phyloP scores from a whole-genome alignment of 2,113 vertebrate species.

The Oostethus manadensis region DNA sequence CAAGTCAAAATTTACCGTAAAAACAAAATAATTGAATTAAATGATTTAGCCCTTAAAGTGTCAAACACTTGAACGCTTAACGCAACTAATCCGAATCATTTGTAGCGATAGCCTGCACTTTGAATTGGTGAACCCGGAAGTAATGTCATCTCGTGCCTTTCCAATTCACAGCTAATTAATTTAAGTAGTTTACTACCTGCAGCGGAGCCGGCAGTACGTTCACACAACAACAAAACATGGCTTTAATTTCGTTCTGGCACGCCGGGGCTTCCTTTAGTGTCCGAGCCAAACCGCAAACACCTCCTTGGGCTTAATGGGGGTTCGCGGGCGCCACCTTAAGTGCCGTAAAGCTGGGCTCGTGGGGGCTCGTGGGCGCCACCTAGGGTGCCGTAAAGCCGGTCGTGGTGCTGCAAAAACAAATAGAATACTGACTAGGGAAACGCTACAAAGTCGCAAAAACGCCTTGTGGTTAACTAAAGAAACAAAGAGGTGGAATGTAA shows the following conservation, averaged over 20 bases:
- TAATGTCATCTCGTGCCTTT: no score
- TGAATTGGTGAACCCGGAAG: no score
- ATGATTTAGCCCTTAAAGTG: no score
- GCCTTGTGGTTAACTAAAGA: no score
- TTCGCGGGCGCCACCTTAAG: conserved; percentile 5
- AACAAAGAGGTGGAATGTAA: no score
- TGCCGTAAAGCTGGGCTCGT: conserved; percentile 7
- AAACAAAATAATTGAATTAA: no score
- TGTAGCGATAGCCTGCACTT: no score
- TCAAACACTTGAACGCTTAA: no score
- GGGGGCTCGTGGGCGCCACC: conserved; percentile 5
- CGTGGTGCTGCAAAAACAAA: conserved; percentile 11
- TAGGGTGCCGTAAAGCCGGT: conserved; percentile 3
- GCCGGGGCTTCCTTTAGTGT: accelerated
- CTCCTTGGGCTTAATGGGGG: neutral
- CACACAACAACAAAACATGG: conserved; percentile 65
- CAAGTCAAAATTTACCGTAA: no score
- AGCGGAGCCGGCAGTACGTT: conserved; percentile 38
- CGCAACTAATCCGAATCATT: no score
- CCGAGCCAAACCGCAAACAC: neutral
- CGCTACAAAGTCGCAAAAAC: no score
- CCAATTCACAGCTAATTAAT: neutral
- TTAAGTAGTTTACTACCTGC: conserved; percentile 44
- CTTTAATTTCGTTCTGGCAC: neutral
- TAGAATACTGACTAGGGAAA: no score